Base-by-base conservation (phyloP, 2,888 invertebrate genomes). In the Blera fallax region DNA sequence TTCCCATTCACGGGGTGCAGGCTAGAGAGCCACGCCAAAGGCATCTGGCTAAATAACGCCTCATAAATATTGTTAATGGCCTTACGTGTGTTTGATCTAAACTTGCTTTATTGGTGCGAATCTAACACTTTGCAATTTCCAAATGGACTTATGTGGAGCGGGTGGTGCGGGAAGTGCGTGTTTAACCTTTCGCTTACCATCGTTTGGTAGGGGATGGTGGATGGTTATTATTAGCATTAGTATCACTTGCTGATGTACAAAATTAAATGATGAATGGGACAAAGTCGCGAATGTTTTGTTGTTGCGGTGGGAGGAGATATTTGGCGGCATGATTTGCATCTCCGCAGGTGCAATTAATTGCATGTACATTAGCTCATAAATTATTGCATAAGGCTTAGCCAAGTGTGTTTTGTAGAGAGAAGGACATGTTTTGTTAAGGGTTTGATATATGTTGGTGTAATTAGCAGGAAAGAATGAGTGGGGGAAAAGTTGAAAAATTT, bases 21-120 rank as follows among this genome's bases (percentile, higher is more conserved):
- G 37, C 37, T 48, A 43, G 64, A 37, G 50, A 58, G 78, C 37
- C 64, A 18, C 27, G 58, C 72, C 45, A 76, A 60, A 76, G 81
- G 85, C 85, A 85, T 80, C 85, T 85, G 85, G 85, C 54, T 80
- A 29, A 76, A 85, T 82, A 87, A 82, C 87, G 87, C 87, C 84
- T 87, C 87, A 87, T 87, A 87, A 87, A 87, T 87, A 87, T 87
- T 87, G 87, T 87, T 87, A 87, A 87, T 87, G 87, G 87, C 84
- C 69, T 78, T 87, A 87, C 87, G 87, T 87, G 87, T 84, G 81
- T 87, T 87, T 84, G 87, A 87, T 87, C 87, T 83, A 81, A 87
- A 84, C 81, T 87, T 83, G 84, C 82, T 87, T 87, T 84, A 87
- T 87, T 79, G 81, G 76, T 80, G 87, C 77, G 83, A 79, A 78